phyloP scores from a whole-genome alignment of 2,113 vertebrate species.

The Pelodiscus sinensis region DNA sequence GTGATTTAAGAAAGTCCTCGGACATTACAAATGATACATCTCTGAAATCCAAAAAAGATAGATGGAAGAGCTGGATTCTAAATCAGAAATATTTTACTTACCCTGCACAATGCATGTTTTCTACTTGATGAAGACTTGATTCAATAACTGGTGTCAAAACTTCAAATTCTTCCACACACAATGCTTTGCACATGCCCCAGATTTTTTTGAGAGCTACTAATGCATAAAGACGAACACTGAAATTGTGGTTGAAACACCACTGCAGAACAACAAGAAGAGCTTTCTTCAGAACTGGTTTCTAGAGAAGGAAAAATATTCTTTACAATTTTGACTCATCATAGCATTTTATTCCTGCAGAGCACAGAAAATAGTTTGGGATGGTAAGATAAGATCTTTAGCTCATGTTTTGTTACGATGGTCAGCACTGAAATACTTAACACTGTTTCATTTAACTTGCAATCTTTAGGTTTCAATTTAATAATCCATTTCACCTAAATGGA shows the following conservation, averaged over 20 bases:
- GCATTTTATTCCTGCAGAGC: neutral
- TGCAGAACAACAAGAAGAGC: slow-evolving; percentile 85
- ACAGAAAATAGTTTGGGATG: neutral
- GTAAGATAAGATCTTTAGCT: neutral
- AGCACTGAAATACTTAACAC: neutral
- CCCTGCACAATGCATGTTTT: slow-evolving; percentile 90
- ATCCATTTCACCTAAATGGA: neutral
- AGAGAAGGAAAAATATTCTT: neutral
- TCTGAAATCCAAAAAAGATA: neutral
- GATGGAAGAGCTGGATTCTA: neutral
- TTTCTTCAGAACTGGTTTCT: slow-evolving; percentile 82
- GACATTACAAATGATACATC: neutral
- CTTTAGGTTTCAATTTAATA: neutral
- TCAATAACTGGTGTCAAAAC: slow-evolving; percentile 85
- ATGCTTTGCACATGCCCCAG: slow-evolving; percentile 82
- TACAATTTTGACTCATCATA: neutral
- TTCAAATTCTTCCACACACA: slow-evolving; percentile 71
- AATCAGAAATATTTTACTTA: slow-evolving; percentile 58
- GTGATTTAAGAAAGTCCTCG: neutral
- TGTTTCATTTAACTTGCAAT: neutral
- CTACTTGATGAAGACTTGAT: slow-evolving; percentile 89
- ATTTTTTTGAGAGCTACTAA: slow-evolving; percentile 90
- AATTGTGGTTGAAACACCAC: slow-evolving; percentile 95
- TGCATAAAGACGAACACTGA: slow-evolving; percentile 92
- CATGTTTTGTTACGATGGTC: neutral